Evolutionary conservation across 2,113 vertebrate species (phyloP).

Genomic region (Gobius niger): DNA sequence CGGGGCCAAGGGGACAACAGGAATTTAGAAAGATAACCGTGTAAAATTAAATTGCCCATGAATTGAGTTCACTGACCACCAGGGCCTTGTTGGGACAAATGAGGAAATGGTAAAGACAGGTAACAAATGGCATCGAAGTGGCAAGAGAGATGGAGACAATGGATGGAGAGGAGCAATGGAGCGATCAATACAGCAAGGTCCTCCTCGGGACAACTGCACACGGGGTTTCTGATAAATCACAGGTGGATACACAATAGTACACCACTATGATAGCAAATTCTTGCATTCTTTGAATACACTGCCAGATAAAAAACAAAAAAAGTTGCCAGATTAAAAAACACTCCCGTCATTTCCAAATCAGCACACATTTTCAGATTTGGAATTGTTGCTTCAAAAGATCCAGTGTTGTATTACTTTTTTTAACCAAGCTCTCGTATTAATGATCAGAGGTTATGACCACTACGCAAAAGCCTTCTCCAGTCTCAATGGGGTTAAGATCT

Average conservation of each 20-base stretch:
- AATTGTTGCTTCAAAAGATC: too few relatives aligned
- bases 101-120: slow-evolving; percentile 14
- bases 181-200: slow-evolving; percentile 3
- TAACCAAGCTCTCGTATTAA: too few relatives aligned
- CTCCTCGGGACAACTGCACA: neutral
- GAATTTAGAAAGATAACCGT: slow-evolving; percentile 48
- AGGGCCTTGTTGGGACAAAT: slow-evolving; percentile 28
- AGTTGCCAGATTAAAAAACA: too few relatives aligned
- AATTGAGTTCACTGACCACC: slow-evolving; percentile 29
- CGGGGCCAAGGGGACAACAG: slow-evolving; percentile 6
- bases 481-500: too few relatives aligned
- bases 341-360: too few relatives aligned
- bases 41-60: slow-evolving; percentile 44
- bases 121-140: slow-evolving; percentile 10
- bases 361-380: too few relatives aligned
- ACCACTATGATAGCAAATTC: too few relatives aligned
- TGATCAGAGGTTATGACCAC: too few relatives aligned
- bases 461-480: too few relatives aligned
- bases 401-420: too few relatives aligned
- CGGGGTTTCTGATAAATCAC: neutral
- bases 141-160: neutral
- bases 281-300: too few relatives aligned
- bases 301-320: too few relatives aligned
- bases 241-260: neutral
- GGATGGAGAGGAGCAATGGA: slow-evolving; percentile 2